Conservation (phyloP, 2,888 invertebrate genomes). For the Sminthurinus aureus region DNA sequence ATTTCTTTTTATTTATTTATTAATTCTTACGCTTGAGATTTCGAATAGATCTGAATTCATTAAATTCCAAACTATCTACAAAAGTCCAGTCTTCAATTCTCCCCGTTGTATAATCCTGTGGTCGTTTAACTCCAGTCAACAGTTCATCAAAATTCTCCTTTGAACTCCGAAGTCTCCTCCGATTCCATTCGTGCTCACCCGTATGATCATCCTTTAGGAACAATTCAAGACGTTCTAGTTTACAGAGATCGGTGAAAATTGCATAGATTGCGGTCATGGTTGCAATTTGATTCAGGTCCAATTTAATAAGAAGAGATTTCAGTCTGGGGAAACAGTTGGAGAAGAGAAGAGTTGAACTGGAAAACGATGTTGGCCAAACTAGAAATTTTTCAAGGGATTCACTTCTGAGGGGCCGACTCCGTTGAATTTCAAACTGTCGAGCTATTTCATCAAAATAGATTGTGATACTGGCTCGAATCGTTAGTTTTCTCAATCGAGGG, state of each 20-base stretch:
- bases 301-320: neutral
- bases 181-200: neutral
- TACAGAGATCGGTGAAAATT: neutral
- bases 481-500: neutral
- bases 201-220: neutral
- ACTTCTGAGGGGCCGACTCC: neutral
- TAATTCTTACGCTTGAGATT: too few relatives aligned
- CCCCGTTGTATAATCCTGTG: too few relatives aligned
- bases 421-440: neutral
- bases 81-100: too few relatives aligned
- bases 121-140: too few relatives aligned
- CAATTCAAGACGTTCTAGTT: neutral
- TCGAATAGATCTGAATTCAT: too few relatives aligned
- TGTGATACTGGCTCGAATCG: neutral
- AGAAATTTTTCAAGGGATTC: neutral
- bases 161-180: too few relatives aligned
- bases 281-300: neutral
- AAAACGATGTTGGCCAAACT: neutral
- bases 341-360: neutral
- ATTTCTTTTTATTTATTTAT: too few relatives aligned
- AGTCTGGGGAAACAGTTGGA: neutral
- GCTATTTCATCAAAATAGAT: neutral
- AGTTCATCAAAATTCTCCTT: too few relatives aligned
- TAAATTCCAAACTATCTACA: too few relatives aligned
- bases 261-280: neutral